Evolutionary conservation across 2,797 vertebrate genomes (phyloP), one percentile per base, ranked within the genome.

Genomic region (Aulostomus chinensis): DNA sequence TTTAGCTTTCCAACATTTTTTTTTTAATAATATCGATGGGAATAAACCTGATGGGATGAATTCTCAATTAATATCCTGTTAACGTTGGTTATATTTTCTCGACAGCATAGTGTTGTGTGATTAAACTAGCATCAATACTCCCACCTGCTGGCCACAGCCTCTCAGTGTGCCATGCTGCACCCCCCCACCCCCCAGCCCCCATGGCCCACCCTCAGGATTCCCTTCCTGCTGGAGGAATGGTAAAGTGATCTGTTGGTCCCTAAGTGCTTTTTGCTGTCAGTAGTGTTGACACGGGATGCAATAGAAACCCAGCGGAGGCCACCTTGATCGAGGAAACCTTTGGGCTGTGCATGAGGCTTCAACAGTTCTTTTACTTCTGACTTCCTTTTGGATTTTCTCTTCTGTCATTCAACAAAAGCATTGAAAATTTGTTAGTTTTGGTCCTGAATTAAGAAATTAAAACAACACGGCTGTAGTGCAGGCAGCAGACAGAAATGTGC

Each of bases 191-290:
- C 43, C 33, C 63, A 58, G n/a, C 68, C 66, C 79, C 59, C 65
- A 60, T 68, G 47, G 47, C 65, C 76, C 62, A 61, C 65, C 64
- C 63, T n/a, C 42, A 59, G 39, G 53, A 65, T 73, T 54, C 57
- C 34, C 64, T 76, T 79, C 70, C 76, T 77, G 70, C 62, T 73
- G 68, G 38, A 87, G 75, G 81, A 86, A 86, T 86, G 84, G 82
- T 91, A 88, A 90, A 88, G 84, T 81, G 83, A 88, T 89, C 83
- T 86, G 67, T 79, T 49, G 76, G 61, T 84, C 86, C 77, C 80
- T 84, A 78, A 88, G 73, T 86, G 80, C 82, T 81, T 88, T 84
- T 85, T 77, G 73, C 84, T 88, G 78, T 86, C 86, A 87, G 75
- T 64, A 67, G 84, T 85, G 87, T 88, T 86, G 84, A 87, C 78